Evolutionary conservation across 2,888 invertebrate genomes (phyloP), one percentile per base, ranked within the genome.

Genomic region (Chromoteleia sp.): DNA sequence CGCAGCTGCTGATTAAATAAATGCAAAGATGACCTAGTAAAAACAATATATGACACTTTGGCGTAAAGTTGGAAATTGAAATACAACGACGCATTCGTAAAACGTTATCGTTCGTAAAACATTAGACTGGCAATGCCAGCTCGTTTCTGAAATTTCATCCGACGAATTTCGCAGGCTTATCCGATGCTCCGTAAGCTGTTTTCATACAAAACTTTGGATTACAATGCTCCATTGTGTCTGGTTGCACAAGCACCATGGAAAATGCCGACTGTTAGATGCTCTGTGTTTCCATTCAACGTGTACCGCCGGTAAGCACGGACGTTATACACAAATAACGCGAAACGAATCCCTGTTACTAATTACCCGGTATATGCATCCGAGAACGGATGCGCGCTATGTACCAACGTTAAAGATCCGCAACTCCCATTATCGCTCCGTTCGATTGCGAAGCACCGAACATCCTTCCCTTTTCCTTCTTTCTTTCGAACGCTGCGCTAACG

Each of bases 121-220:
- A 77, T 70, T 59, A 77, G 75, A 61, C 75, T 61, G 58, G 54
- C 75, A 54, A 73, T 63, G 76, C 54, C 78, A 75, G 74, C 70
- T 59, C 78, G 70, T 83, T 83, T 81, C 73, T 73, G 74, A 82
- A 84, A 84, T 84, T 81, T 70, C 78, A 67, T 76, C 81, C 74
- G 79, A 50, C 76, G 59, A 70, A 78, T 81, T 81, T 78, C 63
- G 56, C 63, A 52, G 71, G 81, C 76, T 82, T 81, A 80, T 78
- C 74, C 81, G 81, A 77, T 86, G 85, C 76, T 80, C 75, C 83
- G 86, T 86, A 85, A 87, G 85, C 86, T 86, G 86, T 85, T 87
- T 86, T 85, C 85, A 82, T 84, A 85, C 85, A 85, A 85, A 86
- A 86, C 83, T 86, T 84, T 78, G 84, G 73, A 73, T 73, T 63